phyloP scores from a whole-genome alignment of 1,140 invertebrate genomes.

The Triops cancriformis region DNA sequence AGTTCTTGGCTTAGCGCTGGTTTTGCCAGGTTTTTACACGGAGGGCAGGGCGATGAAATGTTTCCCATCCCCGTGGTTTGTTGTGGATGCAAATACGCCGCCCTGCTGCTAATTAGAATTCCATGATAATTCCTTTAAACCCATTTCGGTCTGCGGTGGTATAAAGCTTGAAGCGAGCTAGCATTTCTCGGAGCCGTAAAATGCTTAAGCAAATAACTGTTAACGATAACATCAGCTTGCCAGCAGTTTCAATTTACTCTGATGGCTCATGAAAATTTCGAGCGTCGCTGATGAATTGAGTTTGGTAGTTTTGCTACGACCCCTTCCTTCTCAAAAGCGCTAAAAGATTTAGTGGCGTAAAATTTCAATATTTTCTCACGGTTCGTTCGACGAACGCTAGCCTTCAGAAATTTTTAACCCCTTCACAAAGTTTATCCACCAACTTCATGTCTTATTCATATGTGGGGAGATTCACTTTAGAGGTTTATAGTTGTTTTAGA shows the following conservation, averaged over 20 bases:
- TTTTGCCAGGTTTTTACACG: background rate
- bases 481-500: background rate
- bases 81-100: background rate
- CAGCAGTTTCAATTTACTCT: constrained; percentile 4
- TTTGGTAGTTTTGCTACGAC: background rate
- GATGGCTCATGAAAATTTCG: constrained; percentile 6
- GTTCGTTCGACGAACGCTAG: background rate
- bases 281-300: background rate
- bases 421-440: background rate
- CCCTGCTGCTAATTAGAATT: constrained; percentile 13
- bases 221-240: background rate
- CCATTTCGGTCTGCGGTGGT: background rate
- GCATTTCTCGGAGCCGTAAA: background rate
- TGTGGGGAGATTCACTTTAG: background rate
- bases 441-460: background rate
- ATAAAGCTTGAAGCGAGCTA: background rate
- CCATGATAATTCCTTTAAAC: constrained; percentile 6
- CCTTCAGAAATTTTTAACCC: background rate
- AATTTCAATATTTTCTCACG: constrained; percentile 11
- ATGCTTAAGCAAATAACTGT: constrained; percentile 2
- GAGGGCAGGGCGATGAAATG: background rate
- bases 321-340: background rate
- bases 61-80: background rate
- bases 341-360: background rate
- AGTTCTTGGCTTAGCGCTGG: background rate